Conservation (phyloP, 2,797 vertebrate species). For the Danio jaintianensis region DNA sequence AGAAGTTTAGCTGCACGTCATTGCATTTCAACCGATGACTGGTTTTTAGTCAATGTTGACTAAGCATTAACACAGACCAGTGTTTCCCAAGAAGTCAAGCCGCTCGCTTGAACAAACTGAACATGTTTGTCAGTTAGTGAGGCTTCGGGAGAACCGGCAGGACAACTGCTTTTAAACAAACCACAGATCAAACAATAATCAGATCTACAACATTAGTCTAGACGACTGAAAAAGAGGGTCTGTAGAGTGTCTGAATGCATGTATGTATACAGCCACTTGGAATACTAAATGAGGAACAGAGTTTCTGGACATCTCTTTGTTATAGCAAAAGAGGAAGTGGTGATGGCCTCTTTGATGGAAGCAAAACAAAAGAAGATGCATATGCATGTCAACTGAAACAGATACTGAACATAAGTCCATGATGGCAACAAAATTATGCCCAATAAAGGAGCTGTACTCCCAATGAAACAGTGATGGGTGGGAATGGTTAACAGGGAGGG, state of each 20-base stretch:
- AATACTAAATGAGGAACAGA: conserved; percentile 5
- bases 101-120: conserved; percentile 9
- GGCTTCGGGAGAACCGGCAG: conserved; percentile 46
- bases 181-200: conserved; percentile 52
- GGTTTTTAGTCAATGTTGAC: conserved; percentile 9
- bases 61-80: conserved; percentile 10
- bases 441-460: conserved; percentile 1
- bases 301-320: conserved; percentile 40
- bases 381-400: neutral
- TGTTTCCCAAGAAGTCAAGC: conserved; percentile 20
- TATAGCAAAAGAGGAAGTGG: neutral
- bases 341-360: conserved; percentile 1
- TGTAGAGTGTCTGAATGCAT: neutral
- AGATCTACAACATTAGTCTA: neutral
- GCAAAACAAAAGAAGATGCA: conserved; percentile 25
- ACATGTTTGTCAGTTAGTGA: conserved; percentile 20
- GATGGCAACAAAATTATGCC: neutral
- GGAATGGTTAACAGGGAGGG: conserved; percentile 46
- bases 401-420: neutral
- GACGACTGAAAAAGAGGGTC: neutral
- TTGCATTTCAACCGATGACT: neutral
- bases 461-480: neutral
- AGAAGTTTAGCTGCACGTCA: neutral
- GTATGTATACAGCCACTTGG: neutral
- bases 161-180: conserved; percentile 43